A percentile compares a stretch with the other conserved stretches of the same genome.
Conservation (phyloP, 2,113 vertebrate species). For the Malurus elegans region DNA sequence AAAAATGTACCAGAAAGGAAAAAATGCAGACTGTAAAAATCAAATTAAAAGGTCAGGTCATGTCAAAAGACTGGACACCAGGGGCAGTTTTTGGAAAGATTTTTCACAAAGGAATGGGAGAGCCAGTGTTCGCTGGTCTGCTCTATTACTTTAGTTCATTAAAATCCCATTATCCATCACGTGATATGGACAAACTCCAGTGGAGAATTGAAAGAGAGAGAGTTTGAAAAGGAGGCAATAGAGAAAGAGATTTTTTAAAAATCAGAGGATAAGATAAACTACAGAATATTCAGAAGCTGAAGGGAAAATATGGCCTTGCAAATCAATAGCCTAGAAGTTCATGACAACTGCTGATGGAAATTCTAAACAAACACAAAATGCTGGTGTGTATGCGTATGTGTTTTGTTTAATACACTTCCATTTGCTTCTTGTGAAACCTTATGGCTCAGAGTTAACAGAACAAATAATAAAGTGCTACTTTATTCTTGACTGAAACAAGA, state of each 20-base stretch:
- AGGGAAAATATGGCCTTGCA: background rate
- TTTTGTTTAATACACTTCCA: background rate
- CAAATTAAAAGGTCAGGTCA: background rate
- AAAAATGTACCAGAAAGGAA: background rate
- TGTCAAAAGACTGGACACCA: background rate
- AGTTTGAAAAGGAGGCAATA: background rate
- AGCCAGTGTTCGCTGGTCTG: background rate
- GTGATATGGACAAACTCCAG: background rate
- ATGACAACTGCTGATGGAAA: background rate
- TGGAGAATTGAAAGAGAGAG: background rate
- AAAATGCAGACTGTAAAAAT: background rate
- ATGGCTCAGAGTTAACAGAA: background rate
- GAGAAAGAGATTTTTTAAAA: background rate
- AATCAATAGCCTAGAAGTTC: background rate
- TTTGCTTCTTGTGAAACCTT: background rate
- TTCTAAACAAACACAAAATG: background rate
- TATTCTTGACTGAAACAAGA: background rate
- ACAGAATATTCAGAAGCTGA: background rate
- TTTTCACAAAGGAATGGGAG: background rate
- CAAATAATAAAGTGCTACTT: background rate
- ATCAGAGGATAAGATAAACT: background rate
- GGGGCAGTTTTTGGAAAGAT: background rate
- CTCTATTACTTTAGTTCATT: background rate
- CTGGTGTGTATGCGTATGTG: too few relatives aligned
- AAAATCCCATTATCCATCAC: background rate